These are phyloP conservation scores for Bellardia bayeri DNA, from an alignment of 2,888 invertebrate species.

Conservation along the genomic window DNA sequence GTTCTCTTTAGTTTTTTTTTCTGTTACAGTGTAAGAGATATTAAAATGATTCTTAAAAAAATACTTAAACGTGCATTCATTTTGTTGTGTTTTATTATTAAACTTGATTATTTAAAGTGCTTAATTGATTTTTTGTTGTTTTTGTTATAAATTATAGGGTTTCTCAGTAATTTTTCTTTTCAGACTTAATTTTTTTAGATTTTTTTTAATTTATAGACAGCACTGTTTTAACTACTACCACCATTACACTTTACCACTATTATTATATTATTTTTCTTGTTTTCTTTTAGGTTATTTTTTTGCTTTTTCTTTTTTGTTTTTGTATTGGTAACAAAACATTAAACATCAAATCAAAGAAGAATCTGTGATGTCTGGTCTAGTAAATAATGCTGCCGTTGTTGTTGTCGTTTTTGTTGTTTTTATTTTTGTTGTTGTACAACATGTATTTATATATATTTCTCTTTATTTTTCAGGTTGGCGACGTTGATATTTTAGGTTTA, in stretches of 20 bases:
- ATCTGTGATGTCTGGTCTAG: slow-evolving; percentile 63
- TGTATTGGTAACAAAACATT: slow-evolving; percentile 51
- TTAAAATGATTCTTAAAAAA: slow-evolving; percentile 49
- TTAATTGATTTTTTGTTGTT: slow-evolving; percentile 3
- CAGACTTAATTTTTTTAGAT: background rate
- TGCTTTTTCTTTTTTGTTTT: slow-evolving; percentile 17
- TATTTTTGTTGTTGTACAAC: slow-evolving; percentile 34
- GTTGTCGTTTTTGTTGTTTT: slow-evolving; percentile 6
- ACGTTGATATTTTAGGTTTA: slow-evolving; percentile 67
- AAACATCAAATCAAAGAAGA: slow-evolving; percentile 14
- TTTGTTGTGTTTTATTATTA: slow-evolving; percentile 33
- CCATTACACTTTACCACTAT: slow-evolving; percentile 38
- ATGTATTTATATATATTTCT: slow-evolving; percentile 2
- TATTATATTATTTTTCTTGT: slow-evolving; percentile 17
- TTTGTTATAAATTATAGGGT: slow-evolving; percentile 49
- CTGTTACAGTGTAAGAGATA: background rate
- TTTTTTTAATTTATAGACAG: slow-evolving; percentile 47
- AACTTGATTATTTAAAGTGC: slow-evolving; percentile 23
- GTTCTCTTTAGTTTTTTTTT: slow-evolving; percentile 9
- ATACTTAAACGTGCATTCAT: slow-evolving; percentile 45
- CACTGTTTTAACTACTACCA: slow-evolving; percentile 43
- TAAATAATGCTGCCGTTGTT: slow-evolving; percentile 45
- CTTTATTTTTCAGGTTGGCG: slow-evolving; percentile 62
- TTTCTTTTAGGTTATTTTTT: slow-evolving; percentile 20
- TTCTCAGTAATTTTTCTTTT: slow-evolving; percentile 46